A percentile compares a stretch with the other conserved stretches of the same genome.
phyloP scores from a whole-genome alignment of 2,113 vertebrate species.

The Sapayoa aenigma region DNA sequence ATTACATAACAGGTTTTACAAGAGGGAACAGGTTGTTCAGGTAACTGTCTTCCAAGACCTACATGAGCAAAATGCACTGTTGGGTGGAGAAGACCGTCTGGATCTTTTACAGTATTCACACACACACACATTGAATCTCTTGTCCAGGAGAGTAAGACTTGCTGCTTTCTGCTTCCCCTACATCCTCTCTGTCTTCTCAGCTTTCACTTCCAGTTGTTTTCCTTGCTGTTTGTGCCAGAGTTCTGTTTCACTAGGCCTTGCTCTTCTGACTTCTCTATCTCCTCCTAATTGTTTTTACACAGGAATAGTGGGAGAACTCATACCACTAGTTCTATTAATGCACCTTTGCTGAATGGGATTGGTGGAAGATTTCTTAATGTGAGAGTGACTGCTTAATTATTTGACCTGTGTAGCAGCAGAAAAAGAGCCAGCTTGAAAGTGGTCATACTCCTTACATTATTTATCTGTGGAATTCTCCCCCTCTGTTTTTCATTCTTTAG shows the following conservation, averaged over 20 bases:
- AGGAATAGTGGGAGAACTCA: not conserved
- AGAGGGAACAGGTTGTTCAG: not conserved
- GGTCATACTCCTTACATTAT: not conserved
- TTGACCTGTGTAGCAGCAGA: not conserved
- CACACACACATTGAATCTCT: not conserved
- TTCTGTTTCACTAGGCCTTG: not conserved
- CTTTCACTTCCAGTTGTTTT: not conserved
- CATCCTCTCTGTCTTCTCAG: not conserved
- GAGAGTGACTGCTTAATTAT: not conserved
- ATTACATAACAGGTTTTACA: not conserved
- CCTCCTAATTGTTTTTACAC: not conserved
- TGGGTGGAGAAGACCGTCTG: not conserved
- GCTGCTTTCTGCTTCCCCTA: not conserved
- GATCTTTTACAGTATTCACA: not conserved
- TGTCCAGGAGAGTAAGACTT: not conserved
- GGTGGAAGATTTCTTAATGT: not conserved
- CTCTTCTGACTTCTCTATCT: not conserved
- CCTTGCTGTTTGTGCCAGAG: not conserved
- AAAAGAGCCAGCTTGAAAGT: not conserved
- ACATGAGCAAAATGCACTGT: not conserved
- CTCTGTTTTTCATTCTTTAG: not conserved
- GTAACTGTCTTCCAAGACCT: not conserved
- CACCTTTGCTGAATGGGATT: not conserved
- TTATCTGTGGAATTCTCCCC: not conserved
- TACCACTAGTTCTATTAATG: not conserved